Evolutionary conservation across 2,113 vertebrate species (phyloP), one percentile per base, ranked within the genome.

Genomic region (Chaetodon auriga): DNA sequence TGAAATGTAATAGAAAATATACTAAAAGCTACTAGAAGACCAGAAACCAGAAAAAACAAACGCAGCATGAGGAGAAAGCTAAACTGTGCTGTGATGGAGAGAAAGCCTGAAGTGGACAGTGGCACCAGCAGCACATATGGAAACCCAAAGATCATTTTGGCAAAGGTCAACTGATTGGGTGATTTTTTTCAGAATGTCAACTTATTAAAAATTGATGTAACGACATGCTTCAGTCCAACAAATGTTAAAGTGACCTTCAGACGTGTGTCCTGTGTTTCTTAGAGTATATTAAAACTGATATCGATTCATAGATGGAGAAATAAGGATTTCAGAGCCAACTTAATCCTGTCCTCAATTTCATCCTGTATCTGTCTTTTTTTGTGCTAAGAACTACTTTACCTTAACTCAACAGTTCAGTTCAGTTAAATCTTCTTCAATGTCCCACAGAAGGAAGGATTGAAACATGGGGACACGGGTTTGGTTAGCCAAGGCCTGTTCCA

Each of bases 151-250:
- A 85, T 82, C 81, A 68, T 71, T 64, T 68, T 71, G 69, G 35
- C 69, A 86, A 85, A 88, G 80, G 78, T 87, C 72, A 76, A 14
- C 48, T 21, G 51, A 65, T 13, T 43, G 23, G 51, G 54, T 60
- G 60, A 75, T 70, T 83, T 70, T 70, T 70, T 81, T 81, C 15
- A 81, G 80, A 85, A 89, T 88, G 87, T 89, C 88, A 90, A 51
- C 76, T 78, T 76, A 89, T 91, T 83, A 91, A 89, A 90, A 91
- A 88, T 91, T 77, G 68, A 90, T 92, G 88, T 72, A 71, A 65
- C 72, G 77, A 57, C 79, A 80, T 78, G 58, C 54, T 78, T 30
- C 45, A 48, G 72, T 58, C 48, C 43, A 61, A 63, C 79, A 88
- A 83, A 91, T 91, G 61, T 84, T 88, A 68, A 89, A 53, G 83